A percentile compares a stretch with the other conserved stretches of the same genome.
phyloP scores from a whole-genome alignment of 2,888 invertebrate genomes.

The Agrochola litura region DNA sequence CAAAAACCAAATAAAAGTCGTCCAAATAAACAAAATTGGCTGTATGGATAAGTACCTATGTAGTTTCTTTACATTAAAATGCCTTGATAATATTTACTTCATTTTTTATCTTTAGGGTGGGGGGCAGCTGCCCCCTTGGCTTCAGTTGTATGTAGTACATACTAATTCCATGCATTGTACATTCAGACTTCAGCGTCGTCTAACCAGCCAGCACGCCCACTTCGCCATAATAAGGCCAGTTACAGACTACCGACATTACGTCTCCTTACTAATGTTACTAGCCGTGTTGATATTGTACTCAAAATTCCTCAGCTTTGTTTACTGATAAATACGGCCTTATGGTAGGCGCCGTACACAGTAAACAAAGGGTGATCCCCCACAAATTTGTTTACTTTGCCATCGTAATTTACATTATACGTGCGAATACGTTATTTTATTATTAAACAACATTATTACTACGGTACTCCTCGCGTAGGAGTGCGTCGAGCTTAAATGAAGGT shows the following conservation, averaged over 20 bases:
- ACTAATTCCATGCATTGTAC: slow-evolving; percentile 9
- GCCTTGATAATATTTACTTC: no score
- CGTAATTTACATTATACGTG: slow-evolving; percentile 42
- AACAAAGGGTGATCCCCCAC: slow-evolving; percentile 57
- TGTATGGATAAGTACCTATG: no score
- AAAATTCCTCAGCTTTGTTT: slow-evolving; percentile 44
- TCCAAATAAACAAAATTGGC: no score
- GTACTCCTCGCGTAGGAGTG: neutral
- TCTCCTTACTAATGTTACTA: slow-evolving; percentile 24
- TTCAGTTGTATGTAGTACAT: neutral
- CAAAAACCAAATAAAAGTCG: no score
- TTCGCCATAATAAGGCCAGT: slow-evolving; percentile 16
- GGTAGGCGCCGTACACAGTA: slow-evolving; percentile 34
- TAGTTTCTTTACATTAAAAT: no score
- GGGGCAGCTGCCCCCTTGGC: no score
- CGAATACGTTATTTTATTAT: slow-evolving; percentile 45
- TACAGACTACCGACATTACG: slow-evolving; percentile 12
- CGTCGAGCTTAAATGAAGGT: slow-evolving; percentile 19
- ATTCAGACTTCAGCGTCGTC: neutral
- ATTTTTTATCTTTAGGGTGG: no score
- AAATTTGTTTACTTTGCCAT: slow-evolving; percentile 34
- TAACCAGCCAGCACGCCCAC: neutral
- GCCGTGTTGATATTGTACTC: slow-evolving; percentile 41
- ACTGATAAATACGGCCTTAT: slow-evolving; percentile 31
- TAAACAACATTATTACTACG: slow-evolving; percentile 13